A percentile compares a stretch with the other conserved stretches of the same genome.
phyloP scores from a whole-genome alignment of 1,140 invertebrate species.

The Microplitis mediator region DNA sequence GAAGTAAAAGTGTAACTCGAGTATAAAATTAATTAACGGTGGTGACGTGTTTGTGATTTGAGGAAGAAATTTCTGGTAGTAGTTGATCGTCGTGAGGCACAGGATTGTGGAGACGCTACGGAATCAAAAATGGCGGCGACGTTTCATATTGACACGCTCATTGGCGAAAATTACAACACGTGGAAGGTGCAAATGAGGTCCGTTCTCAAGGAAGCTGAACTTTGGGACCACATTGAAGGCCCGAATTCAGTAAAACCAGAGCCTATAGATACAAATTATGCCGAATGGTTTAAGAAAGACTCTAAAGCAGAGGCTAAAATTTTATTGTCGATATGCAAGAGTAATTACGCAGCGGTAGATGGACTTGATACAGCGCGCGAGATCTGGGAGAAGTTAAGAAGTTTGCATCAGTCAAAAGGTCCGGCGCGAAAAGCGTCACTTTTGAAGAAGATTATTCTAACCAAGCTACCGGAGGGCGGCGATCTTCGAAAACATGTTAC shows the following conservation, averaged over 20 bases:
- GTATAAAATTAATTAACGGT: no score
- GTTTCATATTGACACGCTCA: not conserved
- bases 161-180: slow-evolving; percentile 1
- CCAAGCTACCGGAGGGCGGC: slow-evolving; percentile 16
- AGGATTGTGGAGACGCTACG: no score
- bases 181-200: not conserved
- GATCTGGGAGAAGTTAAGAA: slow-evolving; percentile 26
- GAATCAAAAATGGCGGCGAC: not conserved
- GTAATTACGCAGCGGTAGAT: not conserved
- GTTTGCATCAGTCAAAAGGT: slow-evolving; percentile 25
- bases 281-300: not conserved
- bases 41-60: no score
- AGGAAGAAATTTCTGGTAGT: no score
- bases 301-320: not conserved
- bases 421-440: slow-evolving; percentile 27
- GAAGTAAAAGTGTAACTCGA: not conserved
- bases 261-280: not conserved
- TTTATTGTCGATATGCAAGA: not conserved
- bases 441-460: slow-evolving; percentile 8
- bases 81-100: no score
- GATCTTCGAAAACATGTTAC: slow-evolving; percentile 14
- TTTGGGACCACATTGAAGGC: not conserved
- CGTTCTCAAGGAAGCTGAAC: not conserved
- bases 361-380: slow-evolving; percentile 21
- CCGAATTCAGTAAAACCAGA: not conserved